These are phyloP conservation scores for Petaurus breviceps DNA, from an alignment of 2,113 vertebrate species.

Conservation along the genomic window DNA sequence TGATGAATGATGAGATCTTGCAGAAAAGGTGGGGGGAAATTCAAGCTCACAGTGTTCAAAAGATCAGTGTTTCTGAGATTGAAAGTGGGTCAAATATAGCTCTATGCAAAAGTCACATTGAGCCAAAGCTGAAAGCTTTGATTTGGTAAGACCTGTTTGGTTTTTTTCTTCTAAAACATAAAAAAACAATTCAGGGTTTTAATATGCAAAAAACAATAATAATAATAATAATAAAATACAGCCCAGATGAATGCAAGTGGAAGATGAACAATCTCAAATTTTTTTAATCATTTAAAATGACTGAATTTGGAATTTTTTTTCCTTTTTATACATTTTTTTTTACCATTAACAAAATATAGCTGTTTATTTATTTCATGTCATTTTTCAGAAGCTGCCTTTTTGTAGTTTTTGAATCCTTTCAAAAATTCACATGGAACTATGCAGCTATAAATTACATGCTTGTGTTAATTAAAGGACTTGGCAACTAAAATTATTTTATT, in stretches of 20 bases:
- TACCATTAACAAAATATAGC: background rate
- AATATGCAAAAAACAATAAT: constrained; percentile 78
- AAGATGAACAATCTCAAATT: too few species aligned
- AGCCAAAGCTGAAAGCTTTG: constrained; percentile 75
- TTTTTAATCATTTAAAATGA: constrained; percentile 56
- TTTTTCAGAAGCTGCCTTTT: constrained; percentile 68
- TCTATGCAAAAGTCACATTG: constrained; percentile 68
- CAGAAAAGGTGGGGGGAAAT: background rate
- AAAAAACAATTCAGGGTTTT: constrained; percentile 72
- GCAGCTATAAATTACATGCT: constrained; percentile 70
- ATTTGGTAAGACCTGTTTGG: constrained; percentile 54
- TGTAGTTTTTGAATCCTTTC: constrained; percentile 62
- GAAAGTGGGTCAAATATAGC: constrained; percentile 65
- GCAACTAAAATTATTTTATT: constrained; percentile 62
- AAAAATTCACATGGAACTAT: constrained; percentile 69
- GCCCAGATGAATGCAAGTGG: constrained; percentile 45
- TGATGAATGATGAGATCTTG: background rate
- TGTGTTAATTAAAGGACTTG: constrained; percentile 60
- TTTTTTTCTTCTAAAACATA: constrained; percentile 72
- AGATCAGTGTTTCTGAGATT: constrained; percentile 32
- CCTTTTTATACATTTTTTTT: background rate
- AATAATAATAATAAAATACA: constrained; percentile 76
- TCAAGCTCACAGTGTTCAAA: constrained; percentile 33
- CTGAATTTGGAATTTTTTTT: constrained; percentile 39
- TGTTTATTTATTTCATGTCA: constrained; percentile 58